Conservation (phyloP, 1,140 invertebrate genomes). For the Drosophila aff. region DNA sequence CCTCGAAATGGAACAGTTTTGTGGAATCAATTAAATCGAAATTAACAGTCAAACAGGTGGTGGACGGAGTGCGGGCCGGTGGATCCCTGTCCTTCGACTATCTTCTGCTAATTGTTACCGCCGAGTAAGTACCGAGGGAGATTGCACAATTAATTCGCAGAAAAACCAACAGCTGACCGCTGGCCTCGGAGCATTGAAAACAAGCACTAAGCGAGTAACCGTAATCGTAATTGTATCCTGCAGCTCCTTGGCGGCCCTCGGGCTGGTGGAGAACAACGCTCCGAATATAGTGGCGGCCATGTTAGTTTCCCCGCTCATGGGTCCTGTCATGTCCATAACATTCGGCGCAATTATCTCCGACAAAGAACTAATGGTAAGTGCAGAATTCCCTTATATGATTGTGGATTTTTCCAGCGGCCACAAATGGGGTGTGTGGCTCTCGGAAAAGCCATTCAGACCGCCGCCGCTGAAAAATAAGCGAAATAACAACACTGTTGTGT, state of each 20-base stretch:
- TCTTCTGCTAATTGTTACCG: slow-evolving; percentile 91
- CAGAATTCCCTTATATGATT: slow-evolving; percentile 32
- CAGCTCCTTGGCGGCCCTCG: slow-evolving; percentile 87
- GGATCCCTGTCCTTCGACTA: slow-evolving; percentile 94
- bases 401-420: slow-evolving; percentile 15
- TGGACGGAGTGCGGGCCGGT: slow-evolving; percentile 91
- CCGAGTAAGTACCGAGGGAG: slow-evolving; percentile 88
- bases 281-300: slow-evolving; percentile 94
- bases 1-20: slow-evolving; percentile 89
- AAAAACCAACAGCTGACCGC: slow-evolving; percentile 15
- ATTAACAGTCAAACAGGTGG: slow-evolving; percentile 93
- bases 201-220: slow-evolving; percentile 8
- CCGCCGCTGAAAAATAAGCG: slow-evolving; percentile 15
- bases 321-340: slow-evolving; percentile 93
- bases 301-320: slow-evolving; percentile 95
- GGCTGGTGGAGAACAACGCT: slow-evolving; percentile 88
- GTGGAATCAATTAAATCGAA: slow-evolving; percentile 91
- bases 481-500: slow-evolving; percentile 13
- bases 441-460: slow-evolving; percentile 35
- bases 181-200: slow-evolving; percentile 6
- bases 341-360: slow-evolving; percentile 94
- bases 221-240: slow-evolving; percentile 19
- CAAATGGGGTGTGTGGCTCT: slow-evolving; percentile 10
- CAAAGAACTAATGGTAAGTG: slow-evolving; percentile 85
- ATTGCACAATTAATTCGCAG: slow-evolving; percentile 1